Conservation (phyloP, 2,888 invertebrate species). For the Selenia dentaria region DNA sequence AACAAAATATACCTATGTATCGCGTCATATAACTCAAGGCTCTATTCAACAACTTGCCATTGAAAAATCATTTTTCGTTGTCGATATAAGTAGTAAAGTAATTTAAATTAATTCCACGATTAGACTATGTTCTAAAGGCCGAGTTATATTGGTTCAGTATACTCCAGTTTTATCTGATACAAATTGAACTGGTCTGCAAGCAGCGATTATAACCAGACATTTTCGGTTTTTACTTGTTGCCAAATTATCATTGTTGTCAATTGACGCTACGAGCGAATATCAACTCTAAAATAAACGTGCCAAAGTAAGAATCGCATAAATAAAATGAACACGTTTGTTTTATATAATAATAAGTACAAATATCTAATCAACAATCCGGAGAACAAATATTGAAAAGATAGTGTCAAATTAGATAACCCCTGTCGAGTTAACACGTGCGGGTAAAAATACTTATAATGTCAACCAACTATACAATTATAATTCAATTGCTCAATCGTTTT, state of each 20-base stretch:
- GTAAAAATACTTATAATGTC: conserved; percentile 2
- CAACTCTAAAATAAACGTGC: conserved; percentile 4
- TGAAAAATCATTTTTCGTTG: too few relatives aligned
- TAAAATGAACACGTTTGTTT: conserved; percentile 3
- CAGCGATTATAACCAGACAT: conserved; percentile 7
- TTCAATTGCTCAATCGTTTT: too few relatives aligned
- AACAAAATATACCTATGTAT: too few relatives aligned
- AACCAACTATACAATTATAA: too few relatives aligned
- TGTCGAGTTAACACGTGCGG: conserved; percentile 12
- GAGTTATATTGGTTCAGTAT: not conserved
- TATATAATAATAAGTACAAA: too few relatives aligned
- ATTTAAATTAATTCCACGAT: too few relatives aligned
- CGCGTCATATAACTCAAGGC: too few relatives aligned
- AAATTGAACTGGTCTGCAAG: conserved; percentile 2
- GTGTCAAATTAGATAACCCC: conserved; percentile 21
- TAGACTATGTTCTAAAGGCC: too few relatives aligned
- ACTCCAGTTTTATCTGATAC: conserved; percentile 4
- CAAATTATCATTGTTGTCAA: not conserved
- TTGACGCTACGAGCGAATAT: not conserved
- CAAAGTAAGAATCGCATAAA: conserved; percentile 1
- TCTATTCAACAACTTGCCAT: too few relatives aligned
- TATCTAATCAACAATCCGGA: conserved; percentile 8
- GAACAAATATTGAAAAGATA: conserved; percentile 19
- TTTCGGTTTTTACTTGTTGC: conserved; percentile 4
- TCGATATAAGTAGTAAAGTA: too few relatives aligned